Conservation (phyloP, 2,888 invertebrate species). For the Euzetes globulus region DNA sequence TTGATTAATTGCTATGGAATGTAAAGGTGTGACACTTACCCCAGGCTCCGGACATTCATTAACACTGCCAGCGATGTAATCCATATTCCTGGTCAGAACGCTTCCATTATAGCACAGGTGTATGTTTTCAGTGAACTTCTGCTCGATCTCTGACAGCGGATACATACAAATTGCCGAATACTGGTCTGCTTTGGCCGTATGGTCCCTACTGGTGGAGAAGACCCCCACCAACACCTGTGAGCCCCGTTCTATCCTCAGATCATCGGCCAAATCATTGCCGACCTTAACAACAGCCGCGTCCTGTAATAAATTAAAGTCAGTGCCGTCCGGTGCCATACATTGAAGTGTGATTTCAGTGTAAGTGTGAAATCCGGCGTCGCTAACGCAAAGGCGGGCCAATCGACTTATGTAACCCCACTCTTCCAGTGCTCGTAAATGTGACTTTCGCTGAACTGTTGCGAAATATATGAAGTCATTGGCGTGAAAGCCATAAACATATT, state of each 20-base stretch:
- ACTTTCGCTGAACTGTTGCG: conserved; percentile 87
- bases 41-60: conserved; percentile 83
- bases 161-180: conserved; percentile 86
- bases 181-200: conserved; percentile 37
- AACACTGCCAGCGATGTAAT: conserved; percentile 80
- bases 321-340: conserved; percentile 60
- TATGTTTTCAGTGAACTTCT: conserved; percentile 90
- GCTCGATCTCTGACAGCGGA: conserved; percentile 79
- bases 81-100: conserved; percentile 82
- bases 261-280: conserved; percentile 61
- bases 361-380: conserved; percentile 89
- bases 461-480: conserved; percentile 93
- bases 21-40: conserved; percentile 49
- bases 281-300: conserved; percentile 86
- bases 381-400: conserved; percentile 84
- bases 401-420: conserved; percentile 83
- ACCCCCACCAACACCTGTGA: conserved; percentile 75
- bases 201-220: conserved; percentile 54
- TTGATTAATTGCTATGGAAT: too few species aligned
- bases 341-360: conserved; percentile 93
- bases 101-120: conserved; percentile 95
- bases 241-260: conserved; percentile 66
- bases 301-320: conserved; percentile 76
- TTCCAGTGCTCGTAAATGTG: conserved; percentile 77
- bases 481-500: conserved; percentile 92